These are phyloP conservation scores for Pandemis cinnamomeana DNA, from an alignment of 2,888 invertebrate species.

Conservation along the genomic window DNA sequence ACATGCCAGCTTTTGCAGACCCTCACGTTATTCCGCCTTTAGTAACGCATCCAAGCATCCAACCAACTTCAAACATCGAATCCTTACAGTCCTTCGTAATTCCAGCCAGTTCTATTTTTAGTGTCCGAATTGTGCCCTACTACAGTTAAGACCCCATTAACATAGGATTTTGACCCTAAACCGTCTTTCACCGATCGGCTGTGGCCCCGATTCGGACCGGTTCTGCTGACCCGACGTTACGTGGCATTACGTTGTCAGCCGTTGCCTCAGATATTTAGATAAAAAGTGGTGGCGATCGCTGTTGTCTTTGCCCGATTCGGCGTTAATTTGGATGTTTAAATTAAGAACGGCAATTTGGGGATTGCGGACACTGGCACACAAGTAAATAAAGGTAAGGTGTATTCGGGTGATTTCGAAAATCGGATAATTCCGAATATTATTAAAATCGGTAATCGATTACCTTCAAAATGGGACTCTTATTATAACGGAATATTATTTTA, in stretches of 20 bases:
- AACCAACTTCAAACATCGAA: background rate
- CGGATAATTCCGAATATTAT: no score
- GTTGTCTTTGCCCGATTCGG: slow-evolving; percentile 12
- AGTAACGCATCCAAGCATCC: background rate
- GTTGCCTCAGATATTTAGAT: slow-evolving; percentile 39
- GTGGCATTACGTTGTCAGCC: slow-evolving; percentile 35
- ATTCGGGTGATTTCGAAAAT: background rate
- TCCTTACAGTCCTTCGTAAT: background rate
- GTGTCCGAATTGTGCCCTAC: slow-evolving; percentile 2
- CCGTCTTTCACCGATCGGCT: slow-evolving; percentile 27
- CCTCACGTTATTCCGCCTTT: no score
- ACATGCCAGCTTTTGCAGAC: no score
- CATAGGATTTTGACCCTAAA: slow-evolving; percentile 37
- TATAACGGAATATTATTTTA: no score
- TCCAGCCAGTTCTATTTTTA: background rate
- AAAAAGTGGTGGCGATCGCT: slow-evolving; percentile 33
- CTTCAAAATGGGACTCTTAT: no score
- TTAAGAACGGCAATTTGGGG: slow-evolving; percentile 1
- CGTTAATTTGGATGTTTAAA: slow-evolving; percentile 7
- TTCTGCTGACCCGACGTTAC: slow-evolving; percentile 36
- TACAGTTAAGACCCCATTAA: slow-evolving; percentile 4
- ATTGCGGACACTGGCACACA: background rate
- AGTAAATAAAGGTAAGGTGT: background rate
- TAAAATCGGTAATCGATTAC: no score
- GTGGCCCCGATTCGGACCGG: slow-evolving; percentile 37